Evolutionary conservation across 2,888 invertebrate genomes (phyloP), one percentile per base, ranked within the genome.

Genomic region (Electrophaes corylata): DNA sequence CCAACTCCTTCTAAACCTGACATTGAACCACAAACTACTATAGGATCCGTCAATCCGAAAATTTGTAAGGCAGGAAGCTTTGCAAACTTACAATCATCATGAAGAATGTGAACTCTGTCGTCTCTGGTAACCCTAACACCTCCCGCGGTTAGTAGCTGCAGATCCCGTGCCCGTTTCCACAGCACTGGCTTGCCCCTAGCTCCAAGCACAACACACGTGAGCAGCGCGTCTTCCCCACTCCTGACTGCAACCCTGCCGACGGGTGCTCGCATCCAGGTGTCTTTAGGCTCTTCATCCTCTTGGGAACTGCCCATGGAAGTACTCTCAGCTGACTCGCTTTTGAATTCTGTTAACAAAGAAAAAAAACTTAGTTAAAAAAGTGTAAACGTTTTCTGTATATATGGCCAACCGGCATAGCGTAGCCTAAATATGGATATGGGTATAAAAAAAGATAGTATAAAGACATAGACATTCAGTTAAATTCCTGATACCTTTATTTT

Each of bases 141-240:
- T 3, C 95, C 96, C 2, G 96, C 96, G 4, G 96, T 96, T 48
- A 97, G 85, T 46, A 96, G 93, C 72, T 94, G 94, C 33, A 94
- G 93, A 63, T 94, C 92, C 62, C 93, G 93, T 53, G 95, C 94
- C 70, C 95, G 93, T 78, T 94, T 94, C 96, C 96, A 96, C 75
- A 96, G 92, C 50, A 97, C 95, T 0, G 96, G 95, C 72, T 94
- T 93, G 20, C 94, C 94, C 33, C 94, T 94, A 2, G 94, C 93
- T 26, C 95, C 94, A 26, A 94, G 88, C 26, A 96, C 95, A 53
- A 96, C 96, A 81, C 97, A 97, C 10, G 96, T 96, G 46, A 97
- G 92, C 37, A 96, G 88, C 1, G 96, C 96, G 77, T 96, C 96
- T 71, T 96, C 96, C 10, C 96, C 96, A 37, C 54, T 55, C 67